Base-by-base conservation (phyloP, 2,113 vertebrate genomes). In the Girardinichthys multiradiatus region DNA sequence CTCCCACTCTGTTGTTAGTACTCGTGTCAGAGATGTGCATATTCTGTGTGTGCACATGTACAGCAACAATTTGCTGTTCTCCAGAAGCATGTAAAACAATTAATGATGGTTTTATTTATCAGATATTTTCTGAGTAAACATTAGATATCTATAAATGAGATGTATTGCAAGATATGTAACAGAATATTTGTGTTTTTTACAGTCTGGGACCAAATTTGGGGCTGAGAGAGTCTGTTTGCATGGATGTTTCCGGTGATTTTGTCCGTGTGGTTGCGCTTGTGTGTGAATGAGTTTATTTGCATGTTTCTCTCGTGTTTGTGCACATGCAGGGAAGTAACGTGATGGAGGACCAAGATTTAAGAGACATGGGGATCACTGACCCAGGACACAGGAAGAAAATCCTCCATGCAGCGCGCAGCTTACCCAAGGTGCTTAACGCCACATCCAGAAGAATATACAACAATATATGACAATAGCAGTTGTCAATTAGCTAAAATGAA, bases 261-360 rank as follows among this genome's bases (percentile, higher is more conserved):
- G 69, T 57, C 24, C 54, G 71, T 19, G 12, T 62, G 75, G 65
- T 59, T 72, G 51, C 24, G 74, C 9, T 27, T 86, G 69, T 76
- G 77, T 78, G 86, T 86, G 84, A 76, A 81, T 87, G 81, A 78
- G 79, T 89, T 82, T 85, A 78, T 81, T 65, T 35, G 68, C 42
- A 42, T 59, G 84, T 87, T 57, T 91, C 11, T 64, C 37, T 87
- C 77, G 62, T 80, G 51, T 87, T 67, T 90, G 28, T 87, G 72
- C 72, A 64, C 60, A 62, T 57, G 2, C 88, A 99, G 98, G 96
- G 97, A 74, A 93, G 95, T 90, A 98, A 99, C 74, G 96, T 99
- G 89, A 98, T 99, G 97, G 98, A 99, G 82, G 98, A 99, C 81
- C 96, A 96, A 77, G 98, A 99, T 89, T 95, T 99, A 62, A 92